Percentiles rank a stretch among this genome's conserved stretches.
Evolutionary conservation across 1,140 invertebrate genomes (phyloP).

Genomic region (Octopus bimaculoides): DNA sequence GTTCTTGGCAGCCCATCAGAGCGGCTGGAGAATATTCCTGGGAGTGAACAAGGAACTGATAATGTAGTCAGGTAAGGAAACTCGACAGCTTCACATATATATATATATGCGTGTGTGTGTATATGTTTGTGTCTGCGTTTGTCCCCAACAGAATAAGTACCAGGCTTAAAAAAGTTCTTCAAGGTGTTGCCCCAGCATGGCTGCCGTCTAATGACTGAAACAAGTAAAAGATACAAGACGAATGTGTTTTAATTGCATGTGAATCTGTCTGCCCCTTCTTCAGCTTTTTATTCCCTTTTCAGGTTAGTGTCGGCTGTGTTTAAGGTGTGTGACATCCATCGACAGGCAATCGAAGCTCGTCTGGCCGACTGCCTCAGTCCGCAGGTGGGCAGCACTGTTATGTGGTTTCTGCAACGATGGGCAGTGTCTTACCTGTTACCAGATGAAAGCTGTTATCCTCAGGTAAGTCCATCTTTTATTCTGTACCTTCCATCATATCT

Average conservation of each 20-base stretch:
- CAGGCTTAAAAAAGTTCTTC: too few species aligned
- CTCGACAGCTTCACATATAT: too few species aligned
- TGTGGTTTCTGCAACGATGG: constrained; percentile 81
- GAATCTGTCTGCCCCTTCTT: not conserved
- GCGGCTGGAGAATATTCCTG: constrained; percentile 51
- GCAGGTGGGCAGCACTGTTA: constrained; percentile 73
- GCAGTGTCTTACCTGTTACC: constrained; percentile 73
- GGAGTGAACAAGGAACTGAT: constrained; percentile 62
- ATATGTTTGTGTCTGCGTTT: too few species aligned
- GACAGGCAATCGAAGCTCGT: constrained; percentile 65
- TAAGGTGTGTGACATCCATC: constrained; percentile 70
- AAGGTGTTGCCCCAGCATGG: too few species aligned
- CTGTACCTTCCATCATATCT: too few species aligned
- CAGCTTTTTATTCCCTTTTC: constrained; percentile 21
- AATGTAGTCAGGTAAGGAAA: constrained; percentile 61
- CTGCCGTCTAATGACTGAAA: too few species aligned
- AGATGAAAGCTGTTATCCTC: constrained; percentile 67
- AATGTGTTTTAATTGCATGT: not conserved
- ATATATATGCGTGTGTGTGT: too few species aligned
- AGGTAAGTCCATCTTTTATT: constrained; percentile 55
- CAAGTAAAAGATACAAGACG: too few species aligned
- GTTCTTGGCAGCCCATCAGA: constrained; percentile 61
- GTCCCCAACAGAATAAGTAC: too few species aligned
- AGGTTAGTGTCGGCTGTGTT: constrained; percentile 69
- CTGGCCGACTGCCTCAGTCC: constrained; percentile 71